A percentile compares a stretch with the other conserved stretches of the same genome.
Evolutionary conservation across 2,797 vertebrate genomes (phyloP).

Genomic region (Sebastes jordani): DNA sequence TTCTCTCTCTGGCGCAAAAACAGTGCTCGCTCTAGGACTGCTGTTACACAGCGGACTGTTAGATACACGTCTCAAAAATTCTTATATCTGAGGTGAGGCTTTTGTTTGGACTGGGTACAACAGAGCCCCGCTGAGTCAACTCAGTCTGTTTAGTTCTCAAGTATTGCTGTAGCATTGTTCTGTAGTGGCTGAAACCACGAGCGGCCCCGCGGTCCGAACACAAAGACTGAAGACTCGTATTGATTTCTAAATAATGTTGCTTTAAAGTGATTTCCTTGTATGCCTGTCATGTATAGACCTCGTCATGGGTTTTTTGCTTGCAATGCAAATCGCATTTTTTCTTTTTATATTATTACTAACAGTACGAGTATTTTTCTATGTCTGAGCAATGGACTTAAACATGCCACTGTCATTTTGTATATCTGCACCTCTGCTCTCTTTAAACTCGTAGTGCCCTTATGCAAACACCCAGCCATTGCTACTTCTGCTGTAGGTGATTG

Average conservation of each 20-base stretch:
- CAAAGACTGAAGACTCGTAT: constrained; percentile 56
- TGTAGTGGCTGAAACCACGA: constrained; percentile 52
- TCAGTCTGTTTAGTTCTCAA: constrained; percentile 43
- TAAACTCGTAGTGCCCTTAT: constrained; percentile 78
- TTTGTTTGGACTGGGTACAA: constrained; percentile 23
- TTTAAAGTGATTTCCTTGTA: constrained; percentile 65
- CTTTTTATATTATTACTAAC: constrained; percentile 57
- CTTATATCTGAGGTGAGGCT: constrained; percentile 37
- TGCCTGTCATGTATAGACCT: constrained; percentile 61
- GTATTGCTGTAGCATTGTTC: constrained; percentile 70
- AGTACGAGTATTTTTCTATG: constrained; percentile 74
- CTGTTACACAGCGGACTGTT: constrained; percentile 78
- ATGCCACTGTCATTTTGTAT: constrained; percentile 72
- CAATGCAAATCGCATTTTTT: constrained; percentile 60
- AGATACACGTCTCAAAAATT: constrained; percentile 38
- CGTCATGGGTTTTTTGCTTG: constrained; percentile 65
- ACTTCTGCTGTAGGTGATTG: constrained; percentile 65
- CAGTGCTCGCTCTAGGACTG: constrained; percentile 68
- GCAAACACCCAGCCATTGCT: constrained; percentile 75
- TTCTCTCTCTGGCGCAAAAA: constrained; percentile 46
- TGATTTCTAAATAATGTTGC: constrained; percentile 61
- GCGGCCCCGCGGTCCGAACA: constrained; percentile 33
- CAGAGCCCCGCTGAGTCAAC: constrained; percentile 33
- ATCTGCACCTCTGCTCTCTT: constrained; percentile 67
- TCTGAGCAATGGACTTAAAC: constrained; percentile 67